Base-by-base conservation (phyloP, 2,888 invertebrate genomes). In the Drepana falcataria region DNA sequence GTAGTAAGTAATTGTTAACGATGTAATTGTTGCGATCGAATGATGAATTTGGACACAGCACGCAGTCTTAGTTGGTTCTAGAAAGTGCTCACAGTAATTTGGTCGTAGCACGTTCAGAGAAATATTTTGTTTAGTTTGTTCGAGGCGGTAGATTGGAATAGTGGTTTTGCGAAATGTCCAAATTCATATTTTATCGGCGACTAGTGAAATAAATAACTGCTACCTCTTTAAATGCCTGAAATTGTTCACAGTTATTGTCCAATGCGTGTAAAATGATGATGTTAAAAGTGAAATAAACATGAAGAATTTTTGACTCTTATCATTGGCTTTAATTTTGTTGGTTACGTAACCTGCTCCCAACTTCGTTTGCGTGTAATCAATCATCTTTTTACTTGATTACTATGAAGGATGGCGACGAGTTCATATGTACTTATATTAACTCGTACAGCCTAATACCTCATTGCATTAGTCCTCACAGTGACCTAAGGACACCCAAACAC, bases 161-260 rank as follows among this genome's bases (percentile, higher is more conserved):
- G 34, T 48, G 35, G 44, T 49, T 51, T 55, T 49, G 59, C 55
- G 48, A 49, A 58, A 56, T 57, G 56, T 54, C 56, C 54, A 47
- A 53, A 59, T 47, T 9, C 48, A 53, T 51, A 35, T 47, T 54
- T 41, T 53, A 57, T 56, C 53, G n/a, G 56, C 58, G 55, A 65
- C 52, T 58, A 61, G 55, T 64, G 61, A 61, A 65, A 60, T 79
- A 80, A 78, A 74, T 79, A 87, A 85, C 77, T 78, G 84, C 89
- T 88, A 89, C 89, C 89, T 89, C 89, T 81, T 71, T 77, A 70
- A 82, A 84, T 87, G 88, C 86, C 88, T 88, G 83, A 84, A 81
- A 76, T 79, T 82, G 82, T 83, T 81, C 73, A 82, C 77, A 79
- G 69, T 78, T 69, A 75, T 73, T 81, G 80, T 83, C 81, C 78